These are phyloP conservation scores for Mormyrus iriodes DNA, from an alignment of 2,113 vertebrate genomes.

Conservation along the genomic window DNA sequence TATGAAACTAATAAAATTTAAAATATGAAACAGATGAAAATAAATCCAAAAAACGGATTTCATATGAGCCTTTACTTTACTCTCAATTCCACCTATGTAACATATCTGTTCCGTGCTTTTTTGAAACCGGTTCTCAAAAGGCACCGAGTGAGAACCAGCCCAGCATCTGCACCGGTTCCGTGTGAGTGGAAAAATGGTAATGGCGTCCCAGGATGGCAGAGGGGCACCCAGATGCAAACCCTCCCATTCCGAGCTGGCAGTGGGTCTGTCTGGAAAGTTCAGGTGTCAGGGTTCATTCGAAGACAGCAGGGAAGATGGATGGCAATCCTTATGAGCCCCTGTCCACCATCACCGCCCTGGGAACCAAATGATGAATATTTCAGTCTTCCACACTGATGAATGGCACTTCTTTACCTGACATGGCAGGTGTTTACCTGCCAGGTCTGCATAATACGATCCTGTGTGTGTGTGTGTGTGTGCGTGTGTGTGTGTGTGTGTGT, in stretches of 20 bases:
- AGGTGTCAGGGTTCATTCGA: not conserved
- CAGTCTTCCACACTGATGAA: slow-evolving; percentile 61
- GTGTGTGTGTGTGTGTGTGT: not conserved
- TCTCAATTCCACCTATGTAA: too few species aligned
- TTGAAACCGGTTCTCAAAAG: not conserved
- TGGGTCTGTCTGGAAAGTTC: not conserved
- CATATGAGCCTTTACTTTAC: not conserved
- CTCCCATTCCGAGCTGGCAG: not conserved
- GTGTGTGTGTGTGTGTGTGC: not conserved
- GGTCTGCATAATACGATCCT: not conserved
- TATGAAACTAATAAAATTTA: not conserved
- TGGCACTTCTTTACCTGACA: slow-evolving; percentile 56
- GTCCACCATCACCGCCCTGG: slow-evolving; percentile 48
- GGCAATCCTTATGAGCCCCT: slow-evolving; percentile 50
- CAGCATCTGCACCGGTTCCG: not conserved
- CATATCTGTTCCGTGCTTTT: not conserved
- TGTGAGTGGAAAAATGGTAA: not conserved
- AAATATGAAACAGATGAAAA: not conserved
- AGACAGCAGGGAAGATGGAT: slow-evolving; percentile 53
- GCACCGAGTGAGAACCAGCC: not conserved
- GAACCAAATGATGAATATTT: slow-evolving; percentile 62
- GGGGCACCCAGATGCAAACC: not conserved
- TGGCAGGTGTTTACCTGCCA: not conserved
- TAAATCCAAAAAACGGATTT: not conserved
- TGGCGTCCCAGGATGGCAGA: not conserved